Conservation (phyloP, 2,888 invertebrate species). For the Physocephala rufipes region DNA sequence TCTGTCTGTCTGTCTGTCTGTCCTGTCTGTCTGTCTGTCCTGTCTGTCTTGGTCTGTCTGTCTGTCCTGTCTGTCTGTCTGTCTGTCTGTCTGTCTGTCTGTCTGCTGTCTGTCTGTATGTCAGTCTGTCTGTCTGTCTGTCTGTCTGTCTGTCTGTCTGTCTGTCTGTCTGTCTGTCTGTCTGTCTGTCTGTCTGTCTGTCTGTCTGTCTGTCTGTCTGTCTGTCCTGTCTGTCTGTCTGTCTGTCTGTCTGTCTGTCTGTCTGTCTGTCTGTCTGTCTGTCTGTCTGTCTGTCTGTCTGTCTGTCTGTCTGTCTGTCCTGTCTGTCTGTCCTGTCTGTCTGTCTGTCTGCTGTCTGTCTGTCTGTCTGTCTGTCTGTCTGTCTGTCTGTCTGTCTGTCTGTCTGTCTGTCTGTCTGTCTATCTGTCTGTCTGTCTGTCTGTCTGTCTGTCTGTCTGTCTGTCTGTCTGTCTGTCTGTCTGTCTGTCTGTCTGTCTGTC, state of each 20-base stretch:
- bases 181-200: too few relatives aligned
- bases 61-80: neutral
- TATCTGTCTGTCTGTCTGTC: neutral
- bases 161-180: neutral
- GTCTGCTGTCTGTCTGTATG: too few relatives aligned
- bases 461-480: slow-evolving; percentile 1
- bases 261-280: slow-evolving; percentile 25
- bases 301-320: slow-evolving; percentile 23
- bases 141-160: slow-evolving; percentile 18
- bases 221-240: too few relatives aligned
- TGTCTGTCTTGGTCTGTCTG: too few relatives aligned
- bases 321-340: too few relatives aligned
- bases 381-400: slow-evolving; percentile 22
- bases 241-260: slow-evolving; percentile 33
- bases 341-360: too few relatives aligned
- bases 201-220: slow-evolving; percentile 29
- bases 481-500: slow-evolving; percentile 1
- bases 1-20: neutral
- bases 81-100: slow-evolving; percentile 10
- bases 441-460: too few relatives aligned
- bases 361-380: slow-evolving; percentile 23
- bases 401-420: slow-evolving; percentile 23
- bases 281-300: slow-evolving; percentile 24
- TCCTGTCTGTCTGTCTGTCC: neutral
- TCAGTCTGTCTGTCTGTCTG: too few relatives aligned